A percentile compares a stretch with the other conserved stretches of the same genome.
Evolutionary conservation across 2,888 invertebrate species (phyloP).

Genomic region (Torymus tubicola): DNA sequence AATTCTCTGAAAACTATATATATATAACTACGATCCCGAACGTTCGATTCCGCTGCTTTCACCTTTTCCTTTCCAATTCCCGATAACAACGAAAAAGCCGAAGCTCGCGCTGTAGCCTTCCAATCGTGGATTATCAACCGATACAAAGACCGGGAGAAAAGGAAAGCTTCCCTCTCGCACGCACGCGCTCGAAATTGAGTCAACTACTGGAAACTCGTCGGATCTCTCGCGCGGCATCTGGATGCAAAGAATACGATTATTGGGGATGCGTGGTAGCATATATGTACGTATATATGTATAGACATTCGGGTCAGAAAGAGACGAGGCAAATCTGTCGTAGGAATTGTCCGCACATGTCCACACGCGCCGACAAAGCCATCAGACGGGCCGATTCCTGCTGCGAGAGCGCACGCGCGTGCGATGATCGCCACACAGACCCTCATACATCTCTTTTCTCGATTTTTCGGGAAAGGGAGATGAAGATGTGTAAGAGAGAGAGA

Average conservation of each 20-base stretch:
- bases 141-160: not conserved
- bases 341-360: slow-evolving; percentile 75
- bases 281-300: too few relatives aligned
- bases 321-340: slow-evolving; percentile 72
- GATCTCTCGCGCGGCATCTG: not conserved
- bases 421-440: slow-evolving; percentile 55
- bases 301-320: slow-evolving; percentile 57
- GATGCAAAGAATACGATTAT: slow-evolving; percentile 32
- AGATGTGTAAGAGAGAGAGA: slow-evolving; percentile 18
- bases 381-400: slow-evolving; percentile 60
- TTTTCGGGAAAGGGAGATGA: slow-evolving; percentile 2
- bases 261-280: slow-evolving; percentile 21
- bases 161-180: not conserved
- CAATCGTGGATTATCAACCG: slow-evolving; percentile 50
- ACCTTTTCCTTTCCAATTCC: not conserved
- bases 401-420: slow-evolving; percentile 31
- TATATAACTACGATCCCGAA: too few relatives aligned
- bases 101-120: slow-evolving; percentile 28
- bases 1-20: too few relatives aligned
- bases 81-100: slow-evolving; percentile 1
- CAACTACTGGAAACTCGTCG: slow-evolving; percentile 33
- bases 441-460: not conserved
- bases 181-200: slow-evolving; percentile 37
- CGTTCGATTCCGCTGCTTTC: too few relatives aligned
- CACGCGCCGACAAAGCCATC: slow-evolving; percentile 71